A percentile compares a stretch with the other conserved stretches of the same genome.
These are phyloP conservation scores for Formica aserva DNA, from an alignment of 2,888 invertebrate genomes.

Conservation along the genomic window DNA sequence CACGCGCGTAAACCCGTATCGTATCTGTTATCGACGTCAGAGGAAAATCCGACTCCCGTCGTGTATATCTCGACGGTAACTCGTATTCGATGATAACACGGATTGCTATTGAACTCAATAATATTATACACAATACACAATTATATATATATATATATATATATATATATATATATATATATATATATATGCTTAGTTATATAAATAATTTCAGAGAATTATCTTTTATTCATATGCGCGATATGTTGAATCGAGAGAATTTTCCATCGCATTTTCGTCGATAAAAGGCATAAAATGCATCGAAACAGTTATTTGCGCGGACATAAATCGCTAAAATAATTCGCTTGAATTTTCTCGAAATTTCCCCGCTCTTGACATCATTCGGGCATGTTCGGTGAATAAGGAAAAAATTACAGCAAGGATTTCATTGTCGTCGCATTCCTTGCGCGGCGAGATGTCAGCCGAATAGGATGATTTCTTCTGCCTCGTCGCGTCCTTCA, in stretches of 20 bases:
- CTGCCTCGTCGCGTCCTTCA: background rate
- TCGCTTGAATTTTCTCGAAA: constrained; percentile 6
- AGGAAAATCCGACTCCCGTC: constrained; percentile 16
- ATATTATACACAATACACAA: background rate
- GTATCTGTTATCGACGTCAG: constrained; percentile 35
- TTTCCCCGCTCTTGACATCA: background rate
- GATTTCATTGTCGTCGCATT: background rate
- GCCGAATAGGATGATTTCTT: constrained; percentile 7
- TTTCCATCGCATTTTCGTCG: background rate
- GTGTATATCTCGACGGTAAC: background rate
- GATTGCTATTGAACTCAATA: constrained; percentile 9
- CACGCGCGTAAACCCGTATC: constrained; percentile 2
- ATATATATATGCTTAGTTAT: too few species aligned
- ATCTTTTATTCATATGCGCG: background rate
- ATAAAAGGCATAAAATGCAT: background rate
- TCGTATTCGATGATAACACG: background rate
- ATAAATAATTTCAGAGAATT: background rate
- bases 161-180: background rate
- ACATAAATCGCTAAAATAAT: background rate
- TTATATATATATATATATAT: background rate
- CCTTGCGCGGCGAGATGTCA: background rate
- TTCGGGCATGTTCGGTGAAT: background rate
- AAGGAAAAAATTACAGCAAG: background rate
- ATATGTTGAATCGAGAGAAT: background rate
- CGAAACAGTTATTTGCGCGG: background rate